These are phyloP conservation scores for Sylvicola cinctus DNA, from an alignment of 2,888 invertebrate genomes.

Conservation along the genomic window DNA sequence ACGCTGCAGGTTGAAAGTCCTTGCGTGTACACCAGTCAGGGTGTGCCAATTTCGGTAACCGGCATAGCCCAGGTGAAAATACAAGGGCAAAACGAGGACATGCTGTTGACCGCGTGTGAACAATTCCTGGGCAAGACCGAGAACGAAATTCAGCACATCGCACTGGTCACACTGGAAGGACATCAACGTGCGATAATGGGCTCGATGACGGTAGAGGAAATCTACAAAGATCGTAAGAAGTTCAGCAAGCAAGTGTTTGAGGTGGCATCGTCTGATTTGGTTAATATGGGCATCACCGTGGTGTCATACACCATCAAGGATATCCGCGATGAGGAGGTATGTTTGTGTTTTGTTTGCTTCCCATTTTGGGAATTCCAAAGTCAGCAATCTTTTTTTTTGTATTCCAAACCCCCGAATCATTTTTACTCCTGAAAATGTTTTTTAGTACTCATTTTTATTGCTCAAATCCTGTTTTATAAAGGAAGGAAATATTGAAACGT, in stretches of 20 bases:
- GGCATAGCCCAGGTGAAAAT: slow-evolving; percentile 91
- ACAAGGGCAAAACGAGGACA: slow-evolving; percentile 53
- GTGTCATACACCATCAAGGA: slow-evolving; percentile 90
- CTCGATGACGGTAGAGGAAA: slow-evolving; percentile 91
- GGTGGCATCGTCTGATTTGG: slow-evolving; percentile 83
- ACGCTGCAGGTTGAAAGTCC: slow-evolving; percentile 90
- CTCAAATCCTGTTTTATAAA: no score
- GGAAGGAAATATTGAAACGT: no score
- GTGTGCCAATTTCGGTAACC: slow-evolving; percentile 91
- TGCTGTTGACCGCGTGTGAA: slow-evolving; percentile 68
- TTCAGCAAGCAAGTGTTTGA: slow-evolving; percentile 90
- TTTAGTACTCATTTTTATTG: not conserved
- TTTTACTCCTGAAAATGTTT: not conserved
- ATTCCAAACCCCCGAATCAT: not conserved
- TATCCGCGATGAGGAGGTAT: slow-evolving; percentile 83
- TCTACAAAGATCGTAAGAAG: slow-evolving; percentile 88
- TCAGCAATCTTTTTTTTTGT: slow-evolving; percentile 2
- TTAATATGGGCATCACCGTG: slow-evolving; percentile 92
- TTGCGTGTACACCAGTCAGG: slow-evolving; percentile 89
- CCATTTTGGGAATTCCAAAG: not conserved
- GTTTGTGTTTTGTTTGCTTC: no score
- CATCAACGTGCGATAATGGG: slow-evolving; percentile 94
- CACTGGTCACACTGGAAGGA: slow-evolving; percentile 77
- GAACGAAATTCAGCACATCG: slow-evolving; percentile 75
- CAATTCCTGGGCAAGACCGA: slow-evolving; percentile 82